Evolutionary conservation across 2,888 invertebrate genomes (phyloP).

Genomic region (Heterodera filipjevi): DNA sequence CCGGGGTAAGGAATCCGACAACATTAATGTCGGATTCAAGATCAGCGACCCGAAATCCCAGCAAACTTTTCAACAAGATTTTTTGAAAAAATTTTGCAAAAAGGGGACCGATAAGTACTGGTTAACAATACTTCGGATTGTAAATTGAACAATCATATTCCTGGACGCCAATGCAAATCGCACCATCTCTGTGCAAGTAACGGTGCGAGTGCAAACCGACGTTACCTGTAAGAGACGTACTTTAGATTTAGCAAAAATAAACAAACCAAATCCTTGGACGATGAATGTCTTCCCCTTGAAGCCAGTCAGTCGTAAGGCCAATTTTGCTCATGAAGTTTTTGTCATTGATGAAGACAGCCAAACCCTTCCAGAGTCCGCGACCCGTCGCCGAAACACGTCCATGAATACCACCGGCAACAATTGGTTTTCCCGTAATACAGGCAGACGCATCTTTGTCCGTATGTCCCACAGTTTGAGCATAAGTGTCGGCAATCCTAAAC

Average conservation of each 20-base stretch:
- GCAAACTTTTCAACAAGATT: too few species aligned
- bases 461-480: slow-evolving; percentile 83
- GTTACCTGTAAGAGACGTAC: too few species aligned
- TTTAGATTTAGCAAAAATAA: slow-evolving; percentile 6
- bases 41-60: too few species aligned
- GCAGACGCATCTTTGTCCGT: slow-evolving; percentile 80
- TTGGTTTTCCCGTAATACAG: slow-evolving; percentile 95
- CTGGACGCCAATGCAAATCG: slow-evolving; percentile 81
- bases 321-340: slow-evolving; percentile 83
- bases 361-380: slow-evolving; percentile 73
- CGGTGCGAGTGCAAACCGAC: slow-evolving; percentile 94
- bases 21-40: too few species aligned
- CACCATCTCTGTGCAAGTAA: slow-evolving; percentile 88
- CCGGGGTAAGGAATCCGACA: too few species aligned
- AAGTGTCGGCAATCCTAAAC: slow-evolving; percentile 94
- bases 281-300: slow-evolving; percentile 95
- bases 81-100: too few species aligned
- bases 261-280: slow-evolving; percentile 72
- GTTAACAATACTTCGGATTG: too few species aligned
- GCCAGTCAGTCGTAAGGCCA: slow-evolving; percentile 84
- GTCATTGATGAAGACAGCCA: slow-evolving; percentile 76
- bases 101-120: too few species aligned
- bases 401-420: slow-evolving; percentile 93
- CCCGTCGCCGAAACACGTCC: slow-evolving; percentile 96
- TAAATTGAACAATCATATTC: slow-evolving; percentile 85